These are phyloP conservation scores for Pasiphila rectangulata DNA, from an alignment of 2,888 invertebrate species.

Conservation along the genomic window DNA sequence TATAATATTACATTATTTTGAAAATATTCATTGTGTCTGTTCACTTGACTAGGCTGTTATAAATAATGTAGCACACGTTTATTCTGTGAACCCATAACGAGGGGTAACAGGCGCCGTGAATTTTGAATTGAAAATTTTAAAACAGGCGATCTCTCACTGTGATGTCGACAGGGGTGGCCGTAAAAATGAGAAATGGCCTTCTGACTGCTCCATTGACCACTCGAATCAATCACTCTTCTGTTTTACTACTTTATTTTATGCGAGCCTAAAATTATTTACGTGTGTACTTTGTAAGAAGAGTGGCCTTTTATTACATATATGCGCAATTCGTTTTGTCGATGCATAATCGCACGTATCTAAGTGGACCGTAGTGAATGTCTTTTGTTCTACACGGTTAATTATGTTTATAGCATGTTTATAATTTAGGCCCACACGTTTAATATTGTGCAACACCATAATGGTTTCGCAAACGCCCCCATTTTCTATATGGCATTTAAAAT, in stretches of 20 bases:
- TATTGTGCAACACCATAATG: too few species aligned
- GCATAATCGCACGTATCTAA: slow-evolving; percentile 2
- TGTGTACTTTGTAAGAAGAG: neutral
- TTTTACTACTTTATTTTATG: slow-evolving; percentile 13
- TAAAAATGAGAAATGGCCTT: slow-evolving; percentile 34
- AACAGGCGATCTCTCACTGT: slow-evolving; percentile 33
- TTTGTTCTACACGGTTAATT: slow-evolving; percentile 1
- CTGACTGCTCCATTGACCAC: slow-evolving; percentile 34
- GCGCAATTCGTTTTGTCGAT: slow-evolving; percentile 11
- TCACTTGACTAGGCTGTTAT: too few species aligned
- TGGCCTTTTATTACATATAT: neutral
- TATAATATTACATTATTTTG: neutral
- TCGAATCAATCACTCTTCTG: slow-evolving; percentile 24
- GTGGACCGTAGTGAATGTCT: neutral
- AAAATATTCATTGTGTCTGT: neutral
- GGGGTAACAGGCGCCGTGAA: slow-evolving; percentile 26
- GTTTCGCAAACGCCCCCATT: too few species aligned
- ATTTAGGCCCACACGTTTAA: too few species aligned
- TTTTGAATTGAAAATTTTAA: slow-evolving; percentile 34
- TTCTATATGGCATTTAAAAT: too few species aligned
- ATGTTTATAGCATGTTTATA: too few species aligned
- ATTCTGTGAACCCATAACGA: slow-evolving; percentile 19
- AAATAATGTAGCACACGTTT: neutral
- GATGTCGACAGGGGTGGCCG: slow-evolving; percentile 33
- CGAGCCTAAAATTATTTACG: slow-evolving; percentile 6